These are phyloP conservation scores for Sarcoramphus papa DNA, from an alignment of 2,797 vertebrate species.

Conservation along the genomic window DNA sequence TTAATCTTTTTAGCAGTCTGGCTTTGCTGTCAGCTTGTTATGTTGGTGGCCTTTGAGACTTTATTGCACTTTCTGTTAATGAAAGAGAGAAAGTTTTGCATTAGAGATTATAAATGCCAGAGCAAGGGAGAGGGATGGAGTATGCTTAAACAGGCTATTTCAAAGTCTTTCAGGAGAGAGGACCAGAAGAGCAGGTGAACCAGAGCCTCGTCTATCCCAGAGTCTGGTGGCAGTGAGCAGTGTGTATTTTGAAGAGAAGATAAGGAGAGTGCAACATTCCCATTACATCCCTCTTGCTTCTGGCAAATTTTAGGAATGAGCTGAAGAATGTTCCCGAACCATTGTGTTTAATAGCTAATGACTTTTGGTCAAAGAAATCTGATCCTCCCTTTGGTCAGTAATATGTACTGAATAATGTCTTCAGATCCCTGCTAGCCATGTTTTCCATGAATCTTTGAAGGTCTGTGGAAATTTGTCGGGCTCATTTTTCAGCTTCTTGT, in stretches of 20 bases:
- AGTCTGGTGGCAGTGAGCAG: neutral
- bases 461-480: slow-evolving; percentile 16
- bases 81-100: neutral
- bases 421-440: slow-evolving; percentile 39
- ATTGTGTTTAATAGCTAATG: slow-evolving; percentile 37
- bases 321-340: slow-evolving; percentile 19
- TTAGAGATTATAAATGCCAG: neutral
- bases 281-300: neutral
- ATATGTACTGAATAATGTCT: slow-evolving; percentile 33
- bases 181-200: neutral
- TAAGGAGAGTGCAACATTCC: neutral
- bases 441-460: slow-evolving; percentile 41
- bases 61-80: neutral
- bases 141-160: neutral
- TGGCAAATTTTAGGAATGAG: slow-evolving; percentile 14
- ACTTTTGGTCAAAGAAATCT: slow-evolving; percentile 33
- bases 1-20: slow-evolving; percentile 1
- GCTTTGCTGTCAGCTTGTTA: neutral
- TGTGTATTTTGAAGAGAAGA: neutral
- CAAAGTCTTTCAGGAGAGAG: neutral
- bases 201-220: neutral
- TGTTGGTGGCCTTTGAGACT: slow-evolving; percentile 21
- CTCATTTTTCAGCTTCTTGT: slow-evolving; percentile 32
- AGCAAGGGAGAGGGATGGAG: neutral
- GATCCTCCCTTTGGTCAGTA: slow-evolving; percentile 42